phyloP scores from a whole-genome alignment of 2,888 invertebrate species.

The Nesidiocoris tenuis region DNA sequence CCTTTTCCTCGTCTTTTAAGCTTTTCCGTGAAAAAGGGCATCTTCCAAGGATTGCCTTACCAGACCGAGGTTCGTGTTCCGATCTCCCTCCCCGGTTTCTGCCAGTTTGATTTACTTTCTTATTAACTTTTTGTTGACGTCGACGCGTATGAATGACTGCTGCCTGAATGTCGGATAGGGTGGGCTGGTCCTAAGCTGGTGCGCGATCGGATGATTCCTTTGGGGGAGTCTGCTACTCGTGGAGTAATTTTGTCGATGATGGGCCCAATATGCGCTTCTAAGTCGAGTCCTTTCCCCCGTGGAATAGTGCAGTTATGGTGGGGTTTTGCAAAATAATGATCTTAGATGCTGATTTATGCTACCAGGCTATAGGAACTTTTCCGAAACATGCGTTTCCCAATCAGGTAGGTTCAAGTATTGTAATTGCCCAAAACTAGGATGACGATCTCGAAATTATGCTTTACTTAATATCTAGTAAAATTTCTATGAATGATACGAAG shows the following conservation, averaged over 20 bases:
- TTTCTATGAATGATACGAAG: no score
- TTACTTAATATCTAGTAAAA: no score
- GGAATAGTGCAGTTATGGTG: no score
- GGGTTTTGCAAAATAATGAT: no score
- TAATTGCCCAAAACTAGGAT: no score
- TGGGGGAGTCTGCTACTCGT: background rate
- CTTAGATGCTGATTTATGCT: no score
- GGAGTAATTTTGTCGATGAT: background rate
- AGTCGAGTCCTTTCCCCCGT: no score
- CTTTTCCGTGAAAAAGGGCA: background rate
- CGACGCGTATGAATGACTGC: background rate
- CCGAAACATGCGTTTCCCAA: no score
- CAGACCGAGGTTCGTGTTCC: background rate
- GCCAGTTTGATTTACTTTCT: slow-evolving; percentile 16
- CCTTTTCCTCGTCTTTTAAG: background rate
- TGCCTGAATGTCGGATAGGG: background rate
- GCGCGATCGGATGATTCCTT: background rate
- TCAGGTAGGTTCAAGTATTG: no score
- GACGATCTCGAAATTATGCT: no score
- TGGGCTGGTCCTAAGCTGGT: background rate
- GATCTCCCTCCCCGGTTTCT: background rate
- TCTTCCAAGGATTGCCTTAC: background rate
- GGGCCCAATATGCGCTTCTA: background rate
- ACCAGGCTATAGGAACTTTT: no score
- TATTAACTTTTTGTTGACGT: slow-evolving; percentile 40